These are phyloP conservation scores for Heliconius nattereri DNA, from an alignment of 1,140 invertebrate species.

Conservation along the genomic window DNA sequence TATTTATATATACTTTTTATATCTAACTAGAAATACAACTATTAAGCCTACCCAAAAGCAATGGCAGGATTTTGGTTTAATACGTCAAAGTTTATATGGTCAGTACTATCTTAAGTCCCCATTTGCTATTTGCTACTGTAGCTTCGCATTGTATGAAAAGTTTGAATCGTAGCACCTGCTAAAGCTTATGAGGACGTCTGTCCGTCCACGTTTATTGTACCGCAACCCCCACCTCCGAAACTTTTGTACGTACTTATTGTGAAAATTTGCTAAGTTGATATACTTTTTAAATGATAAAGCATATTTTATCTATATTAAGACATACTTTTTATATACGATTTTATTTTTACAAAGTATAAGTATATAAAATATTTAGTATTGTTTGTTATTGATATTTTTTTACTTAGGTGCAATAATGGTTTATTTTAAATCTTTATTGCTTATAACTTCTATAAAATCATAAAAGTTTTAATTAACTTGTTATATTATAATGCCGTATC, in stretches of 20 bases:
- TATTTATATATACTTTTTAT: too few relatives aligned
- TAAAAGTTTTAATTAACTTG: too few relatives aligned
- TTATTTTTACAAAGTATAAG: constrained; percentile 9
- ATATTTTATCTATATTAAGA: not conserved
- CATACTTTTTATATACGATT: not conserved
- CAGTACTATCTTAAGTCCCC: not conserved
- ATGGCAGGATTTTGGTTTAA: not conserved
- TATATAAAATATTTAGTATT: not conserved
- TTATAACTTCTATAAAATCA: too few relatives aligned
- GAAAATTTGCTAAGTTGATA: constrained; percentile 51
- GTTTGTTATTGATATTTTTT: not conserved
- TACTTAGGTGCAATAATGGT: too few relatives aligned
- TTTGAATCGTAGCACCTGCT: constrained; percentile 53
- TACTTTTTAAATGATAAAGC: constrained; percentile 26
- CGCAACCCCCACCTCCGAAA: constrained; percentile 46
- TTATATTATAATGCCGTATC: too few relatives aligned
- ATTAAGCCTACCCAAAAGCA: too few relatives aligned
- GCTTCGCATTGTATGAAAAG: constrained; percentile 55
- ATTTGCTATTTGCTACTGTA: constrained; percentile 1
- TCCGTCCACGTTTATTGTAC: constrained; percentile 49
- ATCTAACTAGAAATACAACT: too few relatives aligned
- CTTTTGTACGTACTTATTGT: constrained; percentile 56
- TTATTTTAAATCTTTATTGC: too few relatives aligned
- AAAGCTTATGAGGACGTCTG: constrained; percentile 56
- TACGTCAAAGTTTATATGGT: not conserved